Percentiles rank a stretch among this genome's conserved stretches.
These are phyloP conservation scores for Helicoverpa zea DNA, from an alignment of 1,140 invertebrate species.

Conservation along the genomic window DNA sequence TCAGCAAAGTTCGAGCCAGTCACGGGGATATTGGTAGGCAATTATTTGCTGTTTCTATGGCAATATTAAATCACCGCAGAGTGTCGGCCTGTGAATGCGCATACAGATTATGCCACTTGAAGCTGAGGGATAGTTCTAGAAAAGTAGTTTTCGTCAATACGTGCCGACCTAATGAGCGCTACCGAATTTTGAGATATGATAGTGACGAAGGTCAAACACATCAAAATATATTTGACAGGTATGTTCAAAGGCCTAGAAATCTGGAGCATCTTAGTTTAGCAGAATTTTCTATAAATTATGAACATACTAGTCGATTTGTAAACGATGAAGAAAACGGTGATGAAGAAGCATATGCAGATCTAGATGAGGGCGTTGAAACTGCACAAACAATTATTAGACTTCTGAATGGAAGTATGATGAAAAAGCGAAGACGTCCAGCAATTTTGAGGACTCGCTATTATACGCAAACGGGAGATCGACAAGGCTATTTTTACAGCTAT, in stretches of 20 bases:
- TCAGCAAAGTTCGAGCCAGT: background rate
- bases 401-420: background rate
- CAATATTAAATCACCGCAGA: background rate
- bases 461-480: background rate
- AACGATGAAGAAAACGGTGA: background rate
- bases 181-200: background rate
- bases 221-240: conserved; percentile 7
- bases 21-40: background rate
- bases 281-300: background rate
- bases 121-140: background rate
- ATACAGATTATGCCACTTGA: background rate
- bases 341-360: background rate
- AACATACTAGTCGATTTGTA: background rate
- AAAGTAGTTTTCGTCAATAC: background rate
- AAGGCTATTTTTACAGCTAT: conserved; percentile 11
- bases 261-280: background rate
- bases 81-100: background rate
- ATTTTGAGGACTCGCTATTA: conserved; percentile 5
- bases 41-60: background rate
- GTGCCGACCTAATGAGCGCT: background rate
- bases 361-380: too few species aligned
- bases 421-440: background rate
- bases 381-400: background rate
- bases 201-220: background rate
- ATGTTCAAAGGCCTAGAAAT: background rate